Percentiles rank a stretch among this genome's conserved stretches.
phyloP scores from a whole-genome alignment of 1,140 invertebrate genomes.

The Lepidurus couesii region DNA sequence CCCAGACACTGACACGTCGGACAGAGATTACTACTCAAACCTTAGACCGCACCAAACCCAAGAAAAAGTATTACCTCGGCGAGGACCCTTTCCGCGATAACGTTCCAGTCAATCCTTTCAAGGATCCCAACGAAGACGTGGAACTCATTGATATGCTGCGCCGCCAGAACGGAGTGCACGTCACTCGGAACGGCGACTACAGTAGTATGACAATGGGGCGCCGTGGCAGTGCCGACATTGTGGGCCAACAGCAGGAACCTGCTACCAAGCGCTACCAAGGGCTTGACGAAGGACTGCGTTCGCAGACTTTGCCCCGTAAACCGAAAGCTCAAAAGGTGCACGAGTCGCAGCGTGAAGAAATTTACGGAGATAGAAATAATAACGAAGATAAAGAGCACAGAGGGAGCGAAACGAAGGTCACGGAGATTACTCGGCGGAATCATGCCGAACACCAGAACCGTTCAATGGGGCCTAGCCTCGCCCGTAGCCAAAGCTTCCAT shows the following conservation, averaged over 20 bases:
- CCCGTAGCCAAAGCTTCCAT: conserved; percentile 78
- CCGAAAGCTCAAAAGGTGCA: conserved; percentile 47
- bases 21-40: conserved; percentile 30
- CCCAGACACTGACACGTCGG: conserved; percentile 29
- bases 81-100: conserved; percentile 74
- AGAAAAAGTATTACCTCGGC: conserved; percentile 70
- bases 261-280: conserved; percentile 45
- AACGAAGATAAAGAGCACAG: neutral
- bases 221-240: conserved; percentile 12
- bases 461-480: conserved; percentile 57
- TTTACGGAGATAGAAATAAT: neutral
- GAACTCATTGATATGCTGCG: neutral
- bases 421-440: conserved; percentile 45
- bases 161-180: neutral
- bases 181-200: neutral
- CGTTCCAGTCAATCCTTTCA: conserved; percentile 47
- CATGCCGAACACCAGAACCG: conserved; percentile 41
- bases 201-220: neutral
- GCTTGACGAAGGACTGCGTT: conserved; percentile 56
- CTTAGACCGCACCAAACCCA: conserved; percentile 30
- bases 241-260: conserved; percentile 23
- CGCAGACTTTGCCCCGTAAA: conserved; percentile 71
- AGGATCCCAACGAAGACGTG: neutral
- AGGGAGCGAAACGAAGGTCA: conserved; percentile 49
- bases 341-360: neutral